phyloP scores from a whole-genome alignment of 2,888 invertebrate genomes.

The Asteroscopus sphinx region DNA sequence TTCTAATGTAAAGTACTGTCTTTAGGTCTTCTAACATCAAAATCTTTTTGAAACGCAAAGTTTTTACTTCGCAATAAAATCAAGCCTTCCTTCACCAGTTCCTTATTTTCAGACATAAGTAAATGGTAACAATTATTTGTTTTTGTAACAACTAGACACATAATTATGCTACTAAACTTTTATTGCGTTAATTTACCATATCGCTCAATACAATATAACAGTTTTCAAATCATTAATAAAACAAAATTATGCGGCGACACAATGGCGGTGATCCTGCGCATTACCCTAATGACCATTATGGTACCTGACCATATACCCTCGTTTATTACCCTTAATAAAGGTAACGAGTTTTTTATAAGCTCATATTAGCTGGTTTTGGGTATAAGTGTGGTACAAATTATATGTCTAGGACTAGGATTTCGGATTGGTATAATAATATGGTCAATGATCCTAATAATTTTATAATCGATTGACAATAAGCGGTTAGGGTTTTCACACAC shows the following conservation, averaged over 20 bases:
- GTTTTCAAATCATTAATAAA: conserved; percentile 49
- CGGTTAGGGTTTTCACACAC: conserved; percentile 10
- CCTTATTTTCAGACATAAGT: too few species aligned
- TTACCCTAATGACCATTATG: conserved; percentile 81
- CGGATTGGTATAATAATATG: conserved; percentile 41
- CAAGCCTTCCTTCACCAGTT: too few species aligned
- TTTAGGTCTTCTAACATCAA: too few species aligned
- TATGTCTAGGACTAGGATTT: conserved; percentile 67
- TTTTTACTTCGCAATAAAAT: too few species aligned
- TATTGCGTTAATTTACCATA: conserved; percentile 49
- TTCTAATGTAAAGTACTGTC: too few species aligned
- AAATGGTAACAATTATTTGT: too few species aligned
- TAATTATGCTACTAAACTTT: too few species aligned
- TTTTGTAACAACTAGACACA: too few species aligned
- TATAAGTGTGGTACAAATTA: conserved; percentile 72
- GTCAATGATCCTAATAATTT: conserved; percentile 37
- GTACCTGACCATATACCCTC: conserved; percentile 75
- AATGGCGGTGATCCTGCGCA: conserved; percentile 66
- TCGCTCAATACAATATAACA: conserved; percentile 43
- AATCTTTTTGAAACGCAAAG: too few species aligned
- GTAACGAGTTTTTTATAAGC: conserved; percentile 81
- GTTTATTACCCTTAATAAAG: conserved; percentile 84
- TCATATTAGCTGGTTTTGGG: conserved; percentile 65
- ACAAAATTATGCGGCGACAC: conserved; percentile 68
- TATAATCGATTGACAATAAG: conserved; percentile 58